Percentiles rank a stretch among this genome's conserved stretches.
Conservation (phyloP, 2,797 vertebrate species). For the Leuciscus waleckii region DNA sequence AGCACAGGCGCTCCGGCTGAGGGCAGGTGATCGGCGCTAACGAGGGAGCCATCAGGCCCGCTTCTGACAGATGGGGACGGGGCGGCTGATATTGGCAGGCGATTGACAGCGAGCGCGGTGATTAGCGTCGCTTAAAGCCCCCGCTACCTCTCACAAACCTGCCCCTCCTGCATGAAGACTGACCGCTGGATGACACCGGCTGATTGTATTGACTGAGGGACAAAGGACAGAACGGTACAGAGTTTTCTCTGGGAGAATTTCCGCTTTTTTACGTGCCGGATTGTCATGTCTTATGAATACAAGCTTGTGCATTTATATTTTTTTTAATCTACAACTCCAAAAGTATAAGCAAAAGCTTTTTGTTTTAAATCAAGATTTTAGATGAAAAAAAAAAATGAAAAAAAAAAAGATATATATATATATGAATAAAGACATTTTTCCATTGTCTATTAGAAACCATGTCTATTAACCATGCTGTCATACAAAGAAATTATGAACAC, state of each 20-base stretch:
- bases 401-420: too few relatives aligned
- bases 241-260: conserved; percentile 42
- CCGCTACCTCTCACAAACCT: conserved; percentile 18
- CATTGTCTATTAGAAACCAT: not conserved
- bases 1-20: conserved; percentile 81
- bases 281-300: not conserved
- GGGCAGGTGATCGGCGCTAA: conserved; percentile 87
- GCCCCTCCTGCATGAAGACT: conserved; percentile 64
- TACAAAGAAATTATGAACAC: not conserved
- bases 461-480: too few relatives aligned
- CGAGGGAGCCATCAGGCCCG: conserved; percentile 80
- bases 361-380: not conserved
- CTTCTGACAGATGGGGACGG: conserved; percentile 86
- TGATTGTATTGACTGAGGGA: conserved; percentile 62
- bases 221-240: conserved; percentile 33
- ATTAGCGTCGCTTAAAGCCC: conserved; percentile 77
- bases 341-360: not conserved
- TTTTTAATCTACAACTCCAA: not conserved
- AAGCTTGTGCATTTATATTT: not conserved
- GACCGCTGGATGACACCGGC: conserved; percentile 83
- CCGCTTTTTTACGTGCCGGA: not conserved
- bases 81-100: conserved; percentile 73
- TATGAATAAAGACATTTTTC: too few relatives aligned
- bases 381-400: not conserved
- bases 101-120: conserved; percentile 80